A percentile compares a stretch with the other conserved stretches of the same genome.
Conservation (phyloP, 2,888 invertebrate genomes). For the Bedellia somnulentella region DNA sequence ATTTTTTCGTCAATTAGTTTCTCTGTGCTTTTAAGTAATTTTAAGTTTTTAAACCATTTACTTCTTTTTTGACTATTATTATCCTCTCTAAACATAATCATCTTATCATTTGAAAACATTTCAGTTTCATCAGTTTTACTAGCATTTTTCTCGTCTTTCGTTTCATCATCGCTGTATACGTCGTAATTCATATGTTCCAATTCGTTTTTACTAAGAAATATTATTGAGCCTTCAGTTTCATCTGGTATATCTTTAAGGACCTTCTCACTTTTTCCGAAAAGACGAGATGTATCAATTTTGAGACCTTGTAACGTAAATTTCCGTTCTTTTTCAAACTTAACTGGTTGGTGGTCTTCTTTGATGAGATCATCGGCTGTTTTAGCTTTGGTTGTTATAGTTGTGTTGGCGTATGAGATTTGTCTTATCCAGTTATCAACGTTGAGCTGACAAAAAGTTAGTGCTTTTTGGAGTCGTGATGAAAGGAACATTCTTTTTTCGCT, state of each 20-base stretch:
- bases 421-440: slow-evolving; percentile 67
- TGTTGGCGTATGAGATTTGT: slow-evolving; percentile 59
- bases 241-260: slow-evolving; percentile 56
- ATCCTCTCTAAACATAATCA: slow-evolving; percentile 55
- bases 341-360: slow-evolving; percentile 53
- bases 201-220: slow-evolving; percentile 67
- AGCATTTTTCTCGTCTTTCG: slow-evolving; percentile 45
- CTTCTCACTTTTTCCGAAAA: slow-evolving; percentile 55
- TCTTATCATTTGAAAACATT: slow-evolving; percentile 45
- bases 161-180: slow-evolving; percentile 53
- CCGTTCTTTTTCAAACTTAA: slow-evolving; percentile 53
- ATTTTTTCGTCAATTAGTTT: slow-evolving; percentile 47
- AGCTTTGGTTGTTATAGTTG: slow-evolving; percentile 33
- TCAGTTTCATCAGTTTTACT: slow-evolving; percentile 30
- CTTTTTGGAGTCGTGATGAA: slow-evolving; percentile 65
- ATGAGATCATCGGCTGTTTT: slow-evolving; percentile 58
- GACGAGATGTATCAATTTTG: slow-evolving; percentile 47
- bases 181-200: slow-evolving; percentile 64
- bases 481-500: slow-evolving; percentile 66
- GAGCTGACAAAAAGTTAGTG: slow-evolving; percentile 66
- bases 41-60: slow-evolving; percentile 69
- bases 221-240: slow-evolving; percentile 68
- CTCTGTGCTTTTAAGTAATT: slow-evolving; percentile 49
- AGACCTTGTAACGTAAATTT: slow-evolving; percentile 54
- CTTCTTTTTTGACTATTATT: slow-evolving; percentile 55